Conservation (phyloP, 2,797 vertebrate genomes). For the Phataginus tricuspis region DNA sequence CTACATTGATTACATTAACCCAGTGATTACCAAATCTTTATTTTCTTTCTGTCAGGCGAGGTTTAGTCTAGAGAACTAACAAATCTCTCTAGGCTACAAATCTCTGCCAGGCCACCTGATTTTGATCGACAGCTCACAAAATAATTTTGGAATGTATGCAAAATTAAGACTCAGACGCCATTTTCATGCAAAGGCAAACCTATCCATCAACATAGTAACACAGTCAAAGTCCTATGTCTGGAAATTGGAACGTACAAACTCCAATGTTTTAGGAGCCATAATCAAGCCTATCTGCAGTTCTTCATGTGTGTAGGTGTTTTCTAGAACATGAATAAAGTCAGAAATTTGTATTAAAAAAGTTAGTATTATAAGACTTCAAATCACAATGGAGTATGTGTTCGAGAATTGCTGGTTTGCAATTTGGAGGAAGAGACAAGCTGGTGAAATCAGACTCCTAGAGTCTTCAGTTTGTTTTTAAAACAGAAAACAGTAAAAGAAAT, state of each 20-base stretch:
- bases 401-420: background rate
- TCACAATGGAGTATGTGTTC: background rate
- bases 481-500: constrained; percentile 36
- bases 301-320: constrained; percentile 29
- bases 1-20: constrained; percentile 51
- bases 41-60: constrained; percentile 40
- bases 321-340: constrained; percentile 9
- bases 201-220: constrained; percentile 46
- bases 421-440: background rate
- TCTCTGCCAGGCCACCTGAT: constrained; percentile 27
- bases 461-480: constrained; percentile 40
- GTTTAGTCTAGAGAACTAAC: constrained; percentile 61
- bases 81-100: constrained; percentile 53
- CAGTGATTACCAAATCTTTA: constrained; percentile 39
- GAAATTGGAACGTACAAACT: constrained; percentile 43
- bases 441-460: background rate
- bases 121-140: constrained; percentile 62
- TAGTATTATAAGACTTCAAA: constrained; percentile 54
- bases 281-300: constrained; percentile 6
- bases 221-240: constrained; percentile 33
- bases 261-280: constrained; percentile 50
- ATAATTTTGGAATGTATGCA: constrained; percentile 59
- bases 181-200: constrained; percentile 64
- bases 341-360: constrained; percentile 18
- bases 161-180: constrained; percentile 49